Base-by-base conservation (phyloP, 2,888 invertebrate species). In the Iphiclides podalirius region DNA sequence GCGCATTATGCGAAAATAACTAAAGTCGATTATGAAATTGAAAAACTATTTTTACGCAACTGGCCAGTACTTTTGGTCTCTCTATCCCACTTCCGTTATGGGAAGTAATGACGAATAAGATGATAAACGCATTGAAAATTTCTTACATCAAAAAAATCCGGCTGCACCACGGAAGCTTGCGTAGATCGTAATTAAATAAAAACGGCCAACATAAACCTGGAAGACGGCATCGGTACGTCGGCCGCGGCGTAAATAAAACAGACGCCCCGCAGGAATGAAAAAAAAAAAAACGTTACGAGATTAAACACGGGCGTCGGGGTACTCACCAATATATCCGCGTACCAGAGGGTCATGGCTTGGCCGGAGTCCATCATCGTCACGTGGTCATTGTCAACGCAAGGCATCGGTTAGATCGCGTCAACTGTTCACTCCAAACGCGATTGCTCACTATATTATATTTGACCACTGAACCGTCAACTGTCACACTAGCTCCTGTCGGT, bases 311-410 rank as follows among this genome's bases (percentile, higher is more conserved):
- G 34, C 16, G 26, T 39, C 23, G 17, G 15, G 61, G 62, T 68
- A 63, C 86, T 88, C 74, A 88, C 88, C 88, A 86, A 68, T 79
- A 87, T 72, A 69, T 88, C 82, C 59, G 86, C 86, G 75, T 88
- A 88, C 88, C 88, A 88, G 61, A 88, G 81, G 72, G 88, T 88
- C 88, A 88, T 88, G 69, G 70, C 61, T 87, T 87, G 88, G 87
- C 87, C 56, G 67, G 59, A 61, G 68, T 84, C 86, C 88, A 86
- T 70, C 59, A 64, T 69, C 80, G 82, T 85, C 85, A 85, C 66
- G 64, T 76, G 82, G 74, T 76, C 81, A 82, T 81, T 78, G 79
- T 83, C 79, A 74, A 71, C 70, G 69, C 67, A 59, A 70, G 65
- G 67, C 69, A 75, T 72, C 71, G 66, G 65, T 60, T 3, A 31